phyloP scores from a whole-genome alignment of 30 jellyfish, hydroid and myxozoan genomes.

The Cassiopea xamachana region DNA sequence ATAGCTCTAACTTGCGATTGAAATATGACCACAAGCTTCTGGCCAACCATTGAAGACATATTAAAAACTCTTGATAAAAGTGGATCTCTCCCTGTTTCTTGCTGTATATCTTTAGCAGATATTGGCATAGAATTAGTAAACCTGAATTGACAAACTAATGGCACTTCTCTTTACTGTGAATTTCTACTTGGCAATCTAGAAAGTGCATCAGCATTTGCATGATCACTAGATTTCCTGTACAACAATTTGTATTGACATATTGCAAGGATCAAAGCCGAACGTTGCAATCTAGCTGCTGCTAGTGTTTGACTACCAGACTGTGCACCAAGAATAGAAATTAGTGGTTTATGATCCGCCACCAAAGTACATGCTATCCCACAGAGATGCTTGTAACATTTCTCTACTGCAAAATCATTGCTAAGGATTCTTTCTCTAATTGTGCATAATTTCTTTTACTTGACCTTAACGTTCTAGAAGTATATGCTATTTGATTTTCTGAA shows the following conservation, averaged over 20 bases:
- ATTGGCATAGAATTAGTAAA: constrained; percentile 26
- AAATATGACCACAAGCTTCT: constrained; percentile 40
- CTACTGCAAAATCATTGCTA: constrained; percentile 73
- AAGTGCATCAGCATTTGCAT: constrained; percentile 45
- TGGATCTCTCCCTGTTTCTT: constrained; percentile 43
- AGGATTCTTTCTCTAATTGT: constrained; percentile 77
- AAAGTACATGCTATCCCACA: constrained; percentile 72
- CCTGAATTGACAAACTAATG: constrained; percentile 9
- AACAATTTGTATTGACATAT: constrained; percentile 35
- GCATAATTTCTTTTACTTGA: constrained; percentile 63
- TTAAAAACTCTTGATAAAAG: constrained; percentile 36
- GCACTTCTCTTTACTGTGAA: background rate
- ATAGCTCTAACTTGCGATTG: constrained; percentile 39
- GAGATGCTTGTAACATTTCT: constrained; percentile 78
- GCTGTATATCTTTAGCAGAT: constrained; percentile 44
- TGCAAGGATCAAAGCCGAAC: constrained; percentile 66
- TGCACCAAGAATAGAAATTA: constrained; percentile 43
- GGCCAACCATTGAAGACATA: constrained; percentile 32
- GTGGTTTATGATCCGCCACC: constrained; percentile 73
- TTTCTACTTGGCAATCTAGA: constrained; percentile 26
- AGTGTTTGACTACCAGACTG: constrained; percentile 59
- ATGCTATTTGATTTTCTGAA: constrained; percentile 76
- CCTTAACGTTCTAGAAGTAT: constrained; percentile 50
- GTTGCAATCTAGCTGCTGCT: constrained; percentile 72
- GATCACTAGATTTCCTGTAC: constrained; percentile 28